Percentiles rank a stretch among this genome's conserved stretches.
These are phyloP conservation scores for Hyles vespertilio DNA, from an alignment of 1,140 invertebrate species.

Conservation along the genomic window DNA sequence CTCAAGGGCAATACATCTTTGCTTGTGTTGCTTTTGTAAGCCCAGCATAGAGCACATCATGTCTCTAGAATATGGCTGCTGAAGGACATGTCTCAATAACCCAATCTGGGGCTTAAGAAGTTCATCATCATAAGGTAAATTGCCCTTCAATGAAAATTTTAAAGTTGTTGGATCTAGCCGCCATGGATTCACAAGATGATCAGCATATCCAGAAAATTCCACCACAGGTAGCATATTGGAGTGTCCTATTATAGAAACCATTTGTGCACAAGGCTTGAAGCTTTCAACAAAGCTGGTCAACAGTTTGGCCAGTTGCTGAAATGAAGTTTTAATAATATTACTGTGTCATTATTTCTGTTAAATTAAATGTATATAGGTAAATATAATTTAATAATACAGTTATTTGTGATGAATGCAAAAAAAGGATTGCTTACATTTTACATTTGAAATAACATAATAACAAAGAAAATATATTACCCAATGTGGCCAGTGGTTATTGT, in stretches of 20 bases:
- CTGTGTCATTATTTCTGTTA: too few species aligned
- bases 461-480: conserved; percentile 81
- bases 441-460: not conserved
- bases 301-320: conserved; percentile 88
- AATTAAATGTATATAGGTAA: too few species aligned
- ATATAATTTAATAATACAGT: too few species aligned
- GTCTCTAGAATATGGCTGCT: conserved; percentile 96
- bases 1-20: conserved; percentile 91
- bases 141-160: conserved; percentile 93
- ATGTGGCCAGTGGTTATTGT: conserved; percentile 90
- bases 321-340: conserved; percentile 4
- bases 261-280: conserved; percentile 94
- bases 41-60: conserved; percentile 97
- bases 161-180: conserved; percentile 90
- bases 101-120: conserved; percentile 92
- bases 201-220: conserved; percentile 90
- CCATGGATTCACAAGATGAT: conserved; percentile 94
- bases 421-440: too few species aligned
- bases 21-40: conserved; percentile 94
- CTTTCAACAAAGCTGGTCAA: conserved; percentile 93
- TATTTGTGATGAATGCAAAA: too few species aligned
- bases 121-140: conserved; percentile 93
- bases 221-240: conserved; percentile 95
- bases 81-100: conserved; percentile 91
- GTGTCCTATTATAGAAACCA: conserved; percentile 95